phyloP scores from a whole-genome alignment of 2,797 vertebrate genomes.

The Gymnodraco acuticeps region DNA sequence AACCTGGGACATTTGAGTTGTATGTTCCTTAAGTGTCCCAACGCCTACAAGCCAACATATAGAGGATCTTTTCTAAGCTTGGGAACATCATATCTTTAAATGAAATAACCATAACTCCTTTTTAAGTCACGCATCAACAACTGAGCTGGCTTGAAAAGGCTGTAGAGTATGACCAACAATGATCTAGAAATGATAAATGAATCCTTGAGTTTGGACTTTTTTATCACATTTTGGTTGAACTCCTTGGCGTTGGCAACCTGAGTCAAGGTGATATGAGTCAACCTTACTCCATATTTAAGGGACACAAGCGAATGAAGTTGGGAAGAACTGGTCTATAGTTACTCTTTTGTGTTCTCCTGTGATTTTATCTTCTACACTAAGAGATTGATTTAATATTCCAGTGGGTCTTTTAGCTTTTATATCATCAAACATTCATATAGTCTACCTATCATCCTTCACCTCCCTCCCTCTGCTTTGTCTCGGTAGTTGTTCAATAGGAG shows the following conservation, averaged over 20 bases:
- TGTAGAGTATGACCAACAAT: background rate
- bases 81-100: no score
- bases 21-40: no score
- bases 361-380: background rate
- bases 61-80: no score
- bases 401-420: background rate
- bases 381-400: background rate
- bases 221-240: background rate
- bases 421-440: background rate
- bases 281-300: background rate
- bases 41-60: no score
- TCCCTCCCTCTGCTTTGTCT: background rate
- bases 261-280: background rate
- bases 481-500: background rate
- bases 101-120: no score
- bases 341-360: background rate
- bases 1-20: no score
- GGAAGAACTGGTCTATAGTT: background rate
- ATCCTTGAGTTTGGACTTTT: background rate
- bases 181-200: no score
- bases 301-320: background rate
- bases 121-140: no score
- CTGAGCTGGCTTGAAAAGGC: background rate
- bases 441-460: background rate
- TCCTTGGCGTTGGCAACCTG: background rate